phyloP scores from a whole-genome alignment of 2,888 invertebrate genomes.

The Crematogaster levior region DNA sequence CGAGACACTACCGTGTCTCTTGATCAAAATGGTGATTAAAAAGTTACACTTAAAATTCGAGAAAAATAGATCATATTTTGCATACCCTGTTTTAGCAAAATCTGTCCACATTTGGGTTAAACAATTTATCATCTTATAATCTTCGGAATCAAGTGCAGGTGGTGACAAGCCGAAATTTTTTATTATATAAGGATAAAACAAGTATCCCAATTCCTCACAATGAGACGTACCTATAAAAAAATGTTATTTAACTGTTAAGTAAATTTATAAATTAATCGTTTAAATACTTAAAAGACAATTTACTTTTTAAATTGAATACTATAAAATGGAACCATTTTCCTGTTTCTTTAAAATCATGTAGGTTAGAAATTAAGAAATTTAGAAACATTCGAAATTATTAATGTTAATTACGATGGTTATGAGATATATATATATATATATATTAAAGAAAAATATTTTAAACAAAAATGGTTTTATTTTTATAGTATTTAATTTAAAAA shows the following conservation, averaged over 20 bases:
- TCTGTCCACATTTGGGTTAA: conserved; percentile 82
- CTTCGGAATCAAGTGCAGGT: conserved; percentile 54
- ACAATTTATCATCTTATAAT: conserved; percentile 72
- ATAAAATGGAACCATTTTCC: too few species aligned
- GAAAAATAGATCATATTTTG: not conserved
- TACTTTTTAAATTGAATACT: too few species aligned
- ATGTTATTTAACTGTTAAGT: not conserved
- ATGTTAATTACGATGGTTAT: too few species aligned
- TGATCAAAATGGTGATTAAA: not conserved
- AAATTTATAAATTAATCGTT: not conserved
- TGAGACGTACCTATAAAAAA: conserved; percentile 54
- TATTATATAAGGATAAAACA: conserved; percentile 73
- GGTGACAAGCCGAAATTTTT: conserved; percentile 58
- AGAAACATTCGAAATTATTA: too few species aligned
- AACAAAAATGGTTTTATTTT: too few species aligned
- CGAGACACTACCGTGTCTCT: too few species aligned
- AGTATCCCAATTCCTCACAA: conserved; percentile 77
- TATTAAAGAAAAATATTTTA: too few species aligned
- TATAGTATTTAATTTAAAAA: too few species aligned
- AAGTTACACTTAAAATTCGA: not conserved
- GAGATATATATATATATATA: too few species aligned
- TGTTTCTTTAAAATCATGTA: too few species aligned
- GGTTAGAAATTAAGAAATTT: too few species aligned
- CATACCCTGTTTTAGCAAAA: conserved; percentile 82
- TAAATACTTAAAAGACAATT: not conserved